Evolutionary conservation across 2,797 vertebrate genomes (phyloP).

Genomic region (Lepilemur septentrionalis): DNA sequence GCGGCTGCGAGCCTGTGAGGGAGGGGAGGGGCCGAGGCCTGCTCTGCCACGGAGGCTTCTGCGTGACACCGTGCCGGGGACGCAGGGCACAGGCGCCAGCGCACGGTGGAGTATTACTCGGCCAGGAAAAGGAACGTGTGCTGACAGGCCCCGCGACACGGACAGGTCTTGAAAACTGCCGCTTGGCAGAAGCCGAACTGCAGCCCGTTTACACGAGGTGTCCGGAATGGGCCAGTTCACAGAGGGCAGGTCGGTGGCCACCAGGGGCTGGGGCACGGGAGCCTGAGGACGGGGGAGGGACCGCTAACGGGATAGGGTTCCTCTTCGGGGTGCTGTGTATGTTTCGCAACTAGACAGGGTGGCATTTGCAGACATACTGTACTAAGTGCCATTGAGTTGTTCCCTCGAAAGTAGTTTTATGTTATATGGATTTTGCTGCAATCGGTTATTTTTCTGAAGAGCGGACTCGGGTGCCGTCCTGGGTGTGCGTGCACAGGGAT

Average conservation of each 20-base stretch:
- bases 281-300: no score
- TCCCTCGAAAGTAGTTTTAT: background rate
- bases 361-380: no score
- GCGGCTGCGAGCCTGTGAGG: background rate
- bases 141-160: fast-evolving
- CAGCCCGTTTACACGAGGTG: fast-evolving
- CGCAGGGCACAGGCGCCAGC: fast-evolving
- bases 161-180: fast-evolving
- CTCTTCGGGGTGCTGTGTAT: fast-evolving
- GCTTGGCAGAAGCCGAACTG: background rate
- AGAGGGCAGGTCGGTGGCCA: fast-evolving
- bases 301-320: fast-evolving
- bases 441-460: background rate
- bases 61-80: fast-evolving
- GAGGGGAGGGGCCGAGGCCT: no score
- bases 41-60: fast-evolving
- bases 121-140: background rate
- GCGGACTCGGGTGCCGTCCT: background rate
- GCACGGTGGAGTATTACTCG: fast-evolving
- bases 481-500: fast-evolving
- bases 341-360: background rate
- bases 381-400: background rate
- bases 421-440: background rate
- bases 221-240: fast-evolving
- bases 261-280: background rate